Evolutionary conservation across 2,888 invertebrate species (phyloP).

Genomic region (Callyntrura guangdongensis): DNA sequence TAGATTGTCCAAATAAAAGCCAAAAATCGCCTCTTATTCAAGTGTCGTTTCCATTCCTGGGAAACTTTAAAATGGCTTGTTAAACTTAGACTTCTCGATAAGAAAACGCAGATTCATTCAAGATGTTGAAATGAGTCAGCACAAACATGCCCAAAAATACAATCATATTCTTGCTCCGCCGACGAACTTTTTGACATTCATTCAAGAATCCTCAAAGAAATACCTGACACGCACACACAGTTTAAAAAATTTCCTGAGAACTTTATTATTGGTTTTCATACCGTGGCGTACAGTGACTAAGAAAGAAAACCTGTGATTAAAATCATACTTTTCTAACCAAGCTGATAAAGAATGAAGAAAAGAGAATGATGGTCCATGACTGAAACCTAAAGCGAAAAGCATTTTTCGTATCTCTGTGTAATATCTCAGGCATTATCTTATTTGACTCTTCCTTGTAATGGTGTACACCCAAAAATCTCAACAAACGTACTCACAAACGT

Average conservation of each 20-base stretch:
- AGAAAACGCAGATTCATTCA: slow-evolving; percentile 49
- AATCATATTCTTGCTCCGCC: background rate
- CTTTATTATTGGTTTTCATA: slow-evolving; percentile 39
- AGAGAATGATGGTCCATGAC: slow-evolving; percentile 53
- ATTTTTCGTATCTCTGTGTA: slow-evolving; percentile 14
- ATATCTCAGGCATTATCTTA: slow-evolving; percentile 33
- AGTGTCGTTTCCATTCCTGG: slow-evolving; percentile 38
- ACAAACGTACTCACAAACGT: background rate
- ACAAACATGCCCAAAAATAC: slow-evolving; percentile 19
- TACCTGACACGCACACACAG: slow-evolving; percentile 64
- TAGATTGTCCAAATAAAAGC: background rate
- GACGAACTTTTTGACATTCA: slow-evolving; percentile 55
- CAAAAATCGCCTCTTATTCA: background rate
- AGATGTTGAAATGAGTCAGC: slow-evolving; percentile 58
- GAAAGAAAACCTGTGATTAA: slow-evolving; percentile 66
- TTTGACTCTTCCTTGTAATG: background rate
- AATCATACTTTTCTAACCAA: slow-evolving; percentile 24
- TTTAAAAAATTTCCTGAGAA: slow-evolving; percentile 60
- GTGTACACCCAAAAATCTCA: background rate
- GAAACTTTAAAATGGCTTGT: slow-evolving; percentile 50
- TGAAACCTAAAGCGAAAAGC: slow-evolving; percentile 19
- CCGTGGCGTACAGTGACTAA: background rate
- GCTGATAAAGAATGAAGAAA: slow-evolving; percentile 17
- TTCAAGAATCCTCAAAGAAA: slow-evolving; percentile 50
- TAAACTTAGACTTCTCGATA: slow-evolving; percentile 15